Conservation (phyloP, 2,113 vertebrate genomes). For the Solea senegalensis region DNA sequence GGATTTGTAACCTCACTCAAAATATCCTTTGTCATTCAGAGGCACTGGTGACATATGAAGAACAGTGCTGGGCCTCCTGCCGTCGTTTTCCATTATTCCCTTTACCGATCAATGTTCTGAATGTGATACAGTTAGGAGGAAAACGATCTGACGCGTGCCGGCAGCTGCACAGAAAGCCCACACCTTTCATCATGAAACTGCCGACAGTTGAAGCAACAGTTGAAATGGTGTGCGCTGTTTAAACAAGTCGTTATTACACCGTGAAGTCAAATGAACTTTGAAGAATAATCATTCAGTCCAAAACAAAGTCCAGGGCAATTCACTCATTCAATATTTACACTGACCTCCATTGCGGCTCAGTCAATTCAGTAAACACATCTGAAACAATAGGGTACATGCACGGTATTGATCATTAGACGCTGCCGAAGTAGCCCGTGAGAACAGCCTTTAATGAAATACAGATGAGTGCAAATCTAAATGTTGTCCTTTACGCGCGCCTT, state of each 20-base stretch:
- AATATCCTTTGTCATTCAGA: constrained; percentile 16
- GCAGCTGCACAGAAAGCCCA: constrained; percentile 29
- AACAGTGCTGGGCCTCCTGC: constrained; percentile 20
- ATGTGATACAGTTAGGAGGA: constrained; percentile 45
- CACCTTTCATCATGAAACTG: constrained; percentile 51
- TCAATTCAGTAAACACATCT: constrained; percentile 37
- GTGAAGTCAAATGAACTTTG: constrained; percentile 45
- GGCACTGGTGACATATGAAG: constrained; percentile 42
- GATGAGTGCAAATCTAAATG: no score
- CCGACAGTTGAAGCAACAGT: constrained; percentile 48
- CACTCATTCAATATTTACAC: constrained; percentile 53
- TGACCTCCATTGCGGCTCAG: constrained; percentile 28
- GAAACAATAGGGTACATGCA: constrained; percentile 31
- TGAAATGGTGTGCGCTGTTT: constrained; percentile 43
- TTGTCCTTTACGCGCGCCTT: not conserved
- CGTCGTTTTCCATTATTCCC: constrained; percentile 40
- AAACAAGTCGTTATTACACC: constrained; percentile 41
- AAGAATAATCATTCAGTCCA: constrained; percentile 34
- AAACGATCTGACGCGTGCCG: constrained; percentile 25
- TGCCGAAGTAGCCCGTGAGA: not conserved
- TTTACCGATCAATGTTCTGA: constrained; percentile 51
- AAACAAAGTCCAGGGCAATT: constrained; percentile 34
- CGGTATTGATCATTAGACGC: constrained; percentile 48
- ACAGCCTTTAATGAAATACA: not conserved
- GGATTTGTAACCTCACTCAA: constrained; percentile 31